These are phyloP conservation scores for Cyclina sinensis DNA, from an alignment of 1,140 invertebrate genomes.

Conservation along the genomic window DNA sequence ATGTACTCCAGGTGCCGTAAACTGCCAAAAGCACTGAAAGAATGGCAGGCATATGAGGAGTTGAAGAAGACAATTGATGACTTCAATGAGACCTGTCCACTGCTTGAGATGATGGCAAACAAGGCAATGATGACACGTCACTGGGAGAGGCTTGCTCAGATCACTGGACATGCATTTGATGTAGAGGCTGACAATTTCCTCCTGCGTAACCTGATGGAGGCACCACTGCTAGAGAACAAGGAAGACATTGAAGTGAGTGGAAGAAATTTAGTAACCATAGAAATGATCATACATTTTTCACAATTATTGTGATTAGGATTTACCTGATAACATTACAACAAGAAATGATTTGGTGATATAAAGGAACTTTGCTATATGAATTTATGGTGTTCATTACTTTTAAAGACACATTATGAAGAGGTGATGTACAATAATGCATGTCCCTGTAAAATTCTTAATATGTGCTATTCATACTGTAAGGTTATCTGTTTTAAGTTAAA, in stretches of 20 bases:
- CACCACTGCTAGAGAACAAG: constrained; percentile 96
- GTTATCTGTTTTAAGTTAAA: too few species aligned
- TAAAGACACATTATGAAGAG: too few species aligned
- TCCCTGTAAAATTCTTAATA: too few species aligned
- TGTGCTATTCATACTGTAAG: too few species aligned
- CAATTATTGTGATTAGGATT: too few species aligned
- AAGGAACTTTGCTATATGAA: too few species aligned
- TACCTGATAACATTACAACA: too few species aligned
- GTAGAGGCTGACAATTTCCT: constrained; percentile 97
- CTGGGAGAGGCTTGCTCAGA: constrained; percentile 98
- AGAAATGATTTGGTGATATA: too few species aligned
- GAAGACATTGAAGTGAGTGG: constrained; percentile 98
- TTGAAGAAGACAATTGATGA: constrained; percentile 99
- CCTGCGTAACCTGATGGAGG: constrained; percentile 97
- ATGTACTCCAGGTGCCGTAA: constrained; percentile 88
- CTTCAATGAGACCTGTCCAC: constrained; percentile 98
- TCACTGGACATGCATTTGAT: constrained; percentile 96
- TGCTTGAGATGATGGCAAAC: constrained; percentile 98
- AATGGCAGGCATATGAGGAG: constrained; percentile 99
- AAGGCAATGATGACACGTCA: constrained; percentile 99
- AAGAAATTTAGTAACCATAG: too few species aligned
- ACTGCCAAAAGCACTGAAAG: constrained; percentile 97
- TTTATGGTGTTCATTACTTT: too few species aligned
- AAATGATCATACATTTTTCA: too few species aligned
- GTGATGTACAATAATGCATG: too few species aligned